Base-by-base conservation (phyloP, 1,140 invertebrate species). In the Drosophila sturtevanti region DNA sequence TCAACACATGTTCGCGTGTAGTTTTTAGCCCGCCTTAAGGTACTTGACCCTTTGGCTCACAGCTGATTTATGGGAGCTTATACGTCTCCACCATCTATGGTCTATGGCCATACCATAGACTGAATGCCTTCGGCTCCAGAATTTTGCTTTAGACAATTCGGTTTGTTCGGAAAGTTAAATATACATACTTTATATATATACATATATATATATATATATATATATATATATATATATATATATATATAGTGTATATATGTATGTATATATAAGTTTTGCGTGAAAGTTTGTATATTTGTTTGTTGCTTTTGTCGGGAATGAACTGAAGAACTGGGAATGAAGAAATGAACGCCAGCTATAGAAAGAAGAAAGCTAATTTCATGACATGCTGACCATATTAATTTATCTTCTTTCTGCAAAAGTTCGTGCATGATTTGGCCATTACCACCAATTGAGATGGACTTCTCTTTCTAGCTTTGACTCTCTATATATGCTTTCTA, bases 301-400 rank as follows among this genome's bases (percentile, higher is more conserved):
- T 87, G 82, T 82, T 87, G 84, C 72, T 77, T 87, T 89, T 63
- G 27, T 48, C 24, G 67, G 55, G 31, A 54, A 41, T 48, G 44
- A n/a, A 51, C 31, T 62, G 12, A 51, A 27, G 31, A 21, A n/a
- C 21, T 41, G 22, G n/a, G 27, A 6, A 21, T 60, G 10, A 65
- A 66, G 65, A 64, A 72, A 63, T 68, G 81, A 77, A 85, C 7
- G 77, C 77, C 60, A 78, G 62, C 61, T 22, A 24, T 75, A 75
- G 72, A 75, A 90, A 89, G 80, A 90, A 90, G 80, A 90, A 90
- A 90, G 77, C 89, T 72, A 87, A 90, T 90, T 31, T 89, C 89
- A 90, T 90, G 89, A 90, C 80, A 90, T 85, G 89, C 89, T 90
- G 89, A 90, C 89, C 89, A 90, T 90, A 90, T 90, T 90, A 90